Evolutionary conservation across 2,113 vertebrate species (phyloP).

Genomic region (Microcebus lehilahytsara): DNA sequence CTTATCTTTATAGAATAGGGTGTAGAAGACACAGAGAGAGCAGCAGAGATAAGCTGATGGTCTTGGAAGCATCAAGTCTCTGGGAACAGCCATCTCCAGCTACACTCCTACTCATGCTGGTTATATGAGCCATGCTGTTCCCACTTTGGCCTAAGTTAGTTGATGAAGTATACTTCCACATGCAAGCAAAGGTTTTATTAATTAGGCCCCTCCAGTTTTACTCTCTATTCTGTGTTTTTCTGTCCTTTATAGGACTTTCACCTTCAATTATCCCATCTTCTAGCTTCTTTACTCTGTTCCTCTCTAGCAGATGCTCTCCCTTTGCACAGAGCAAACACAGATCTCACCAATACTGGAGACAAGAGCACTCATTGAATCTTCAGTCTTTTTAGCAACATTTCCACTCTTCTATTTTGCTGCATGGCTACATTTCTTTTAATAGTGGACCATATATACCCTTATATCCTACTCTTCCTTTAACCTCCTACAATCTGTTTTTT

Average conservation of each 20-base stretch:
- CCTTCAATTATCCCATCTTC: background rate
- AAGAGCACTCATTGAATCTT: background rate
- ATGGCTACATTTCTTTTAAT: background rate
- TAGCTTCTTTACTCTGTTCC: background rate
- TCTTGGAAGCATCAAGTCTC: background rate
- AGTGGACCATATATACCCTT: background rate
- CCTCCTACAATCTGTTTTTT: background rate
- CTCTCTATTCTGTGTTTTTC: background rate
- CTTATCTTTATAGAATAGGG: background rate
- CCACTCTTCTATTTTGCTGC: background rate
- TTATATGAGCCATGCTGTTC: background rate
- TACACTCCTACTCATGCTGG: background rate
- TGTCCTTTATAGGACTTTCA: background rate
- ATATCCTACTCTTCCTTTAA: background rate
- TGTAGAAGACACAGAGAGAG: rapidly evolving
- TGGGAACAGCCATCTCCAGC: background rate
- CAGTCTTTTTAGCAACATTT: background rate
- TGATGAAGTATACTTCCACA: background rate
- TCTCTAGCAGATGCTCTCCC: background rate
- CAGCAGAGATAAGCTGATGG: background rate
- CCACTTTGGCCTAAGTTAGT: background rate
- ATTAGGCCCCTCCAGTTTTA: background rate
- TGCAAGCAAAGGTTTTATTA: background rate
- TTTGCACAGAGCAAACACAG: background rate
- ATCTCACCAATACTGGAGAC: background rate